phyloP scores from a whole-genome alignment of 2,888 invertebrate species.

The Cephonodes hylas region DNA sequence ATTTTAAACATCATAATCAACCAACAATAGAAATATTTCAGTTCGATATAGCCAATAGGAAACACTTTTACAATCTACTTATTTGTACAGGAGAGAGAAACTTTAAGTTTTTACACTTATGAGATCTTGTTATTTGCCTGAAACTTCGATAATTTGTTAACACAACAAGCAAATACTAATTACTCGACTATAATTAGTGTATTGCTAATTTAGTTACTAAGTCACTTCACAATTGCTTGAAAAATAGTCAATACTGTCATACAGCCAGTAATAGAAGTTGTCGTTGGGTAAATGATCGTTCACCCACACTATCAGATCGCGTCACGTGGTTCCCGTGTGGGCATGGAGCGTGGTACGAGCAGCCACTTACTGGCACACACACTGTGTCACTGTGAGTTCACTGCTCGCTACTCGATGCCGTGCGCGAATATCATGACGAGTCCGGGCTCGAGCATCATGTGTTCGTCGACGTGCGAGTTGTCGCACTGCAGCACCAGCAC shows the following conservation, averaged over 20 bases:
- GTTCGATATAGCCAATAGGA: background rate
- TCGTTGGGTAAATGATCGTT: background rate
- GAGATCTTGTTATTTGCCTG: conserved; percentile 8
- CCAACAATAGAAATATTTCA: background rate
- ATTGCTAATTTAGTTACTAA: conserved; percentile 17
- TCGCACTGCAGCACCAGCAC: conserved; percentile 97
- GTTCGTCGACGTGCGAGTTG: conserved; percentile 96
- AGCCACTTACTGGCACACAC: background rate
- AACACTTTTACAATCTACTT: background rate
- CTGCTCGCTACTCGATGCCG: conserved; percentile 96
- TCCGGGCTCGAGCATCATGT: conserved; percentile 97
- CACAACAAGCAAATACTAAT: conserved; percentile 6
- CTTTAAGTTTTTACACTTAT: conserved; percentile 6
- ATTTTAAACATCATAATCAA: background rate
- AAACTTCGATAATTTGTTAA: background rate
- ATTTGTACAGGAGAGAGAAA: conserved; percentile 8
- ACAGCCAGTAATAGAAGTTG: background rate
- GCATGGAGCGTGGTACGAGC: background rate
- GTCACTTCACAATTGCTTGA: conserved; percentile 15
- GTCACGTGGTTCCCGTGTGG: background rate
- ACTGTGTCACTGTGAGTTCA: no score
- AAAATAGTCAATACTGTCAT: conserved; percentile 20
- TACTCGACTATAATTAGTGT: background rate
- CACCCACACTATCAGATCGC: background rate
- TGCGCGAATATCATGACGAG: conserved; percentile 99